Percentiles rank a stretch among this genome's conserved stretches.
phyloP scores from a whole-genome alignment of 2,888 invertebrate genomes.

The Drosophila neotestacea region DNA sequence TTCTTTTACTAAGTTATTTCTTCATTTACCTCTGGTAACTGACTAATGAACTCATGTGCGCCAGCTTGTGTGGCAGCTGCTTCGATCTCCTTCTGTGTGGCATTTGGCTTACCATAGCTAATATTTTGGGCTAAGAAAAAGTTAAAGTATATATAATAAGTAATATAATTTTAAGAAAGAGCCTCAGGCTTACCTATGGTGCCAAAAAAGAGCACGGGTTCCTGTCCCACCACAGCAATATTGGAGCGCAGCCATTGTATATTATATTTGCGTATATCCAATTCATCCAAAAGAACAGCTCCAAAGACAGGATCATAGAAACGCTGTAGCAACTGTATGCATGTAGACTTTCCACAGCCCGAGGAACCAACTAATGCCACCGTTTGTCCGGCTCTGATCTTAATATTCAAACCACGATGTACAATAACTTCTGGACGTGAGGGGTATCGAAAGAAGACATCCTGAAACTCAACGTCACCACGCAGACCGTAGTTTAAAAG shows the following conservation, averaged over 20 bases:
- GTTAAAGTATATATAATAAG: no score
- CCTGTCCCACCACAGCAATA: constrained; percentile 95
- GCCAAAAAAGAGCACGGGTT: constrained; percentile 93
- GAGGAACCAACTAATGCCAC: constrained; percentile 91
- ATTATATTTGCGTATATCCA: constrained; percentile 90
- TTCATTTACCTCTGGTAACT: constrained; percentile 89
- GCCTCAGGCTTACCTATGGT: constrained; percentile 86
- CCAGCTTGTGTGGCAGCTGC: constrained; percentile 91
- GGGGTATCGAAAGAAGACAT: constrained; percentile 92
- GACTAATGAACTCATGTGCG: constrained; percentile 91
- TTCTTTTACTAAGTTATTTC: background rate
- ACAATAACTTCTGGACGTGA: constrained; percentile 90
- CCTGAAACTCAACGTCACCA: constrained; percentile 90
- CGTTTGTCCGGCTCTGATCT: constrained; percentile 89
- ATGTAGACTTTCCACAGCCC: constrained; percentile 94
- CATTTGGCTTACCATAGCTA: constrained; percentile 90
- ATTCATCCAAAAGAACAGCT: constrained; percentile 87
- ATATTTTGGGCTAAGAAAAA: constrained; percentile 86
- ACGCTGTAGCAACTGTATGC: constrained; percentile 90
- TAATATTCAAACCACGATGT: constrained; percentile 89
- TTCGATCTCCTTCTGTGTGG: constrained; percentile 89
- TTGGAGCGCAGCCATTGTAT: constrained; percentile 90
- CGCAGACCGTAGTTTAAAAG: constrained; percentile 86
- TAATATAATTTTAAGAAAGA: no score
- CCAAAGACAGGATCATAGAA: constrained; percentile 90